Base-by-base conservation (phyloP, 2,797 vertebrate species). In the Chloroceryle amazona region DNA sequence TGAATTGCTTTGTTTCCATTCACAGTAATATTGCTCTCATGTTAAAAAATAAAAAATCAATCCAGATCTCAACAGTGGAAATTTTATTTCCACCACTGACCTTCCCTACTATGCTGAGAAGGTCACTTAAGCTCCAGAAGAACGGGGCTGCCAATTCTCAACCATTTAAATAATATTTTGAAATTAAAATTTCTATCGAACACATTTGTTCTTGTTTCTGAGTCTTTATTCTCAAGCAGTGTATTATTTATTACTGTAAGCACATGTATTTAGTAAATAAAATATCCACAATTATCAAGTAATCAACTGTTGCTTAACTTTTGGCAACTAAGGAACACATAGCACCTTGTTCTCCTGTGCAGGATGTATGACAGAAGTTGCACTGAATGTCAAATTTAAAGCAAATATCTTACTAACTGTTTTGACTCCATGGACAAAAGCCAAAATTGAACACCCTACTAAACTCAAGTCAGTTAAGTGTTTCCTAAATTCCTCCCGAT, bases 301-400 rank as follows among this genome's bases (percentile, higher is more conserved):
- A 33, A 70, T 13, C 33, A 61, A 41, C 13, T 33, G 9, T 29
- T 87, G 35, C 29, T 82, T 42, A 67, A 42, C 13, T 61, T 61
- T 16, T 76, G 42, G n/a, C n/a, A 33, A 52, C 28, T 1, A 62
- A 85, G 14, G 35, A 89, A 41, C 16, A n/a, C 13, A 46, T 9
- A 80, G 41, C 11, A 84, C 49, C 26, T 51, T 16, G 21, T 78
- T 86, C 47, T 80, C 25, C 57, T n/a, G 26, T 28, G 87, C 28
- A 37, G 52, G 37, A 22, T 1, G 2, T 23, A 41, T 13, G 63
- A 37, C 3, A 0, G 7, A 37, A 83, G 5, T 31, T 66, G 29
- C 54, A 62, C 16, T 28, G 23, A 67, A 78, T 20, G 13, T 23
- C 29, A 83, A 61, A 61, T 58, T 28, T 55, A 78, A 67, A 90